Percentiles rank a stretch among this genome's conserved stretches.
phyloP scores from a whole-genome alignment of 2,797 vertebrate genomes.

The Tragelaphus oryx region DNA sequence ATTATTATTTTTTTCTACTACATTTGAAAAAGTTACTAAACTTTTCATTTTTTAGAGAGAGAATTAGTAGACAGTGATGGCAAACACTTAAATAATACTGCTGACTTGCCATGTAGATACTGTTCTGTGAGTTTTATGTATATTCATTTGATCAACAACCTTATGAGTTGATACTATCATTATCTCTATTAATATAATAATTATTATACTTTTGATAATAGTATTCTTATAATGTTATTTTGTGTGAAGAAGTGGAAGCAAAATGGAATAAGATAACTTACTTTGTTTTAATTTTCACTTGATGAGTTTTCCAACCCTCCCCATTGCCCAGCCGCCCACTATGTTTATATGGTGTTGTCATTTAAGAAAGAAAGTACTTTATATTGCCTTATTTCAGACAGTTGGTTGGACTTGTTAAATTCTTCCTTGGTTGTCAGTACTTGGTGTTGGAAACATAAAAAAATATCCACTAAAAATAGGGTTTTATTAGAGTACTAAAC shows the following conservation, averaged over 20 bases:
- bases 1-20: background rate
- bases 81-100: background rate
- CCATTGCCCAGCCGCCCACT: background rate
- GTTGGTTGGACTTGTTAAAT: background rate
- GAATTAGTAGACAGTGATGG: background rate
- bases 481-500: background rate
- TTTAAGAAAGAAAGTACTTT: background rate
- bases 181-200: background rate
- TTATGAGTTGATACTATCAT: background rate
- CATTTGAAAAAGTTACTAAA: background rate
- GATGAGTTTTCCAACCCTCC: background rate
- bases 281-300: background rate
- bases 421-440: background rate
- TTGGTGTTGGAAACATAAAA: background rate
- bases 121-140: background rate
- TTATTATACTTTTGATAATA: background rate
- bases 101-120: too few species aligned
- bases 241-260: constrained; percentile 11
- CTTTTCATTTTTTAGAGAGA: background rate
- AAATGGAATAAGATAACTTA: background rate
- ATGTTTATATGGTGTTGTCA: background rate
- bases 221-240: background rate
- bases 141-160: background rate
- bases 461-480: background rate
- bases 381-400: background rate